Base-by-base conservation (phyloP, 2,888 invertebrate genomes). In the Cheilosia impressa region DNA sequence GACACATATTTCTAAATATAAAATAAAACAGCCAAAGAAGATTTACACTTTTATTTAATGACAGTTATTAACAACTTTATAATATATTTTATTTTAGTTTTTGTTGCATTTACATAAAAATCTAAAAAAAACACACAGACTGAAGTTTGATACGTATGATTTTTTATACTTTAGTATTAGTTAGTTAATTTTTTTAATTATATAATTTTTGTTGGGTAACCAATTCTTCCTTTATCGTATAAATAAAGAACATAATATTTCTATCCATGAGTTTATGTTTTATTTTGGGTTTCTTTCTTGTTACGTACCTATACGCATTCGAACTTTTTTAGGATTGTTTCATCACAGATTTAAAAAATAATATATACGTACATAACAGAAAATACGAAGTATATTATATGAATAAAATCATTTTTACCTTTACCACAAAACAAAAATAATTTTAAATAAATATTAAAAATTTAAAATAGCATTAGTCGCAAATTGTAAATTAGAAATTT, bases 401-500 rank as follows among this genome's bases (percentile, higher is more conserved):
- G 53, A 43, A 75, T 45, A 65, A 76, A 73, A 73, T 69, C 45
- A 65, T 66, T 79, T 84, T 84, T 65, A 81, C 69, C 68, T 79
- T 73, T 72, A 75, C 57, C 63, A 63, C 62, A 57, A 63, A 75
- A 57, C 43, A 62, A 73, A 73, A 41, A 62, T 19, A 27, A 58
- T 41, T 58, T 38, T 41, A 60, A 76, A 55, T 7, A 66, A 62
- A 77, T 66, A 53, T 62, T 69, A 57, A 53, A 27, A 62, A 41
- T 63, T 73, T 60, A 10, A 69, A 55, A 76, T 81, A 85, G 73
- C 55, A 80, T 85, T 76, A 76, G 80, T 77, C 66, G 76, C 85
- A 76, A 85, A 80, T 71, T 84, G 72, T 83, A 79, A 71, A 84
- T 85, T 76, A 85, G 66, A 81, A 65, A 68, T 87, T 77, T 76